phyloP scores from a whole-genome alignment of 2,113 vertebrate species.

The Acinonyx jubatus region DNA sequence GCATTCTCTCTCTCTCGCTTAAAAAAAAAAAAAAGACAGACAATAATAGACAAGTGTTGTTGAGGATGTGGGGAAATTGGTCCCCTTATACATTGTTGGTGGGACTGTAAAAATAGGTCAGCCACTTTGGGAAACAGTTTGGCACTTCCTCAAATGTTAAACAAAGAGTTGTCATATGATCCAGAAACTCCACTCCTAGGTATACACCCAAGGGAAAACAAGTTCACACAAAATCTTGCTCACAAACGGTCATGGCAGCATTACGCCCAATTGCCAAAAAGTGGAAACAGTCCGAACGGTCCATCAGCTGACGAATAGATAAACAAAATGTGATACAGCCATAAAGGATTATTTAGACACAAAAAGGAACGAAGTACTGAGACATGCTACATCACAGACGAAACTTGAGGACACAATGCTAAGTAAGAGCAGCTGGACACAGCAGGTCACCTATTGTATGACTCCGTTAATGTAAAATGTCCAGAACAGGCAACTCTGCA shows the following conservation, averaged over 20 bases:
- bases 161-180: background rate
- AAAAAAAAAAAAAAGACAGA: background rate
- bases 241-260: background rate
- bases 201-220: background rate
- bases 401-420: background rate
- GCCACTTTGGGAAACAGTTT: background rate
- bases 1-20: too few species aligned
- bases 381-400: background rate
- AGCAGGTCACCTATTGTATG: background rate
- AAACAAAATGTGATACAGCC: background rate
- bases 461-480: background rate
- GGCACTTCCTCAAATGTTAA: background rate
- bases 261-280: background rate
- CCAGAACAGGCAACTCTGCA: background rate
- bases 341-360: background rate
- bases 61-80: background rate
- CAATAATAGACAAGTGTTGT: background rate
- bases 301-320: background rate
- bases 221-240: slow-evolving; percentile 25
- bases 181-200: background rate
- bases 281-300: background rate
- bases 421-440: background rate
- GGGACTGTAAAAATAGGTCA: background rate
- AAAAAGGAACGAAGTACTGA: background rate
- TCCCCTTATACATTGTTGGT: background rate